A percentile compares a stretch with the other conserved stretches of the same genome.
phyloP scores from a whole-genome alignment of 2,113 vertebrate species.

The Eubucco bourcierii region DNA sequence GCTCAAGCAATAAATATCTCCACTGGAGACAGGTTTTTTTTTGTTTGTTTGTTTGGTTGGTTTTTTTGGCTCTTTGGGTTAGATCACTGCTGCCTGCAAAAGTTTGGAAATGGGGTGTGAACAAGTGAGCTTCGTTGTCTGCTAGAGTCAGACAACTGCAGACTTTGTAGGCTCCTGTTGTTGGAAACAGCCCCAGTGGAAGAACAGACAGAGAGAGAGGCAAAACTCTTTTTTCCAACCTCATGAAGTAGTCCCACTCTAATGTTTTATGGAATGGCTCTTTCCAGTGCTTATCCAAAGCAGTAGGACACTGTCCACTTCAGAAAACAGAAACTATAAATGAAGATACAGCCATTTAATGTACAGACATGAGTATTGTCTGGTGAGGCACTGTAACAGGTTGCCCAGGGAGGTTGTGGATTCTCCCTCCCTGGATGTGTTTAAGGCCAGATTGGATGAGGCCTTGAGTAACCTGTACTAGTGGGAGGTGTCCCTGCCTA shows the following conservation, averaged over 20 bases:
- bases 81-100: background rate
- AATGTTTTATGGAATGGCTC: background rate
- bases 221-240: background rate
- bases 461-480: too few relatives aligned
- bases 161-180: background rate
- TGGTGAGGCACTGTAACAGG: too few relatives aligned
- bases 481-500: too few relatives aligned
- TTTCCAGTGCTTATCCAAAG: background rate
- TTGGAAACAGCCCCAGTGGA: background rate
- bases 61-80: background rate
- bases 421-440: too few relatives aligned
- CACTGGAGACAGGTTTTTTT: background rate
- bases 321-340: background rate
- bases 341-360: background rate
- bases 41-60: too few relatives aligned
- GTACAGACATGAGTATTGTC: background rate
- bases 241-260: background rate
- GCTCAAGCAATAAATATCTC: background rate
- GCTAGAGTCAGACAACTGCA: background rate
- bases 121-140: background rate
- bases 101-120: background rate
- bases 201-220: background rate
- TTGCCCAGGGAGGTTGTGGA: too few relatives aligned
- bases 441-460: too few relatives aligned
- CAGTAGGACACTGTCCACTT: background rate